Evolutionary conservation across 2,113 vertebrate genomes (phyloP), one percentile per base, ranked within the genome.

Genomic region (Casuarius casuarius): DNA sequence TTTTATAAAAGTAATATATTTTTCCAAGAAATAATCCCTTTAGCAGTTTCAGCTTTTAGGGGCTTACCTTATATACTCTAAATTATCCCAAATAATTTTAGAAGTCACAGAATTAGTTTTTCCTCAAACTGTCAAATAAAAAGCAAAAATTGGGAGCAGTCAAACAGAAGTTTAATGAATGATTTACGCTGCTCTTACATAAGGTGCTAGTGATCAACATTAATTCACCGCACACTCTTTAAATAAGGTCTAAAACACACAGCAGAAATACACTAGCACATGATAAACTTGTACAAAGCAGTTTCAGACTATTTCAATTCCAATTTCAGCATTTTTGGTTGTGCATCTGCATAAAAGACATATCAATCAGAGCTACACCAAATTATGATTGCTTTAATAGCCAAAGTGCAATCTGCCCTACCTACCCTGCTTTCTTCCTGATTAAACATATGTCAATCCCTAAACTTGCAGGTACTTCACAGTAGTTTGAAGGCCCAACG

Each of bases 381-480:
- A 28, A n/a, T 0, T 17, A 46, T 28, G 48, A 26, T 73, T 38
- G 19, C 31, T 73, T 51, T 22, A 86, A 66, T 52, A 18, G 33
- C 9, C 46, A 14, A 51, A 49, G 54, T 46, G 21, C 7, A 10
- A 56, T 7, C 10, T 67, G 33, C 9, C 51, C 61, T 48, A 28
- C 18, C 18, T 48, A 19, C 46, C 46, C 18, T 48, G 46, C 46
- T 59, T 59, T 59, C 18, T 33, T 59, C 56, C 56, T 59, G 56
- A 59, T 20, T 33, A 59, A 59, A 56, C 8, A 17, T 8, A 14
- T 3, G 10, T 4, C 49, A 12, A 3, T 1, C 46, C 16, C 48
- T 42, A 46, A 63, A 42, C 20, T 7, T 4, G 5, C 3, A 29
- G 22, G 31, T 0, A 12, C 0, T 0, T 52, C 70, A 74, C 19